Base-by-base conservation (phyloP, 2,888 invertebrate genomes). In the Spicauda simplicius region DNA sequence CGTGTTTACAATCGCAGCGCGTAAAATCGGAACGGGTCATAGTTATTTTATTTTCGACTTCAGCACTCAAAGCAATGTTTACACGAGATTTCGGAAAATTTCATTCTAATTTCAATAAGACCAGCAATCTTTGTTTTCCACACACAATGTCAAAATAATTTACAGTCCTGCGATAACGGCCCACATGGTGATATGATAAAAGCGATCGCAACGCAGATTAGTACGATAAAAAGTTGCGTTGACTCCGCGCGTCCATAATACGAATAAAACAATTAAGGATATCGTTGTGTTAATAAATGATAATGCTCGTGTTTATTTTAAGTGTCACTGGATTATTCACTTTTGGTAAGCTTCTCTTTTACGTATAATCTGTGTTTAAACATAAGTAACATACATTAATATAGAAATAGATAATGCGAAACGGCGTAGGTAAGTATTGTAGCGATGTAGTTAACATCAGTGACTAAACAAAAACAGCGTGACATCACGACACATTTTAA, bases 161-260 rank as follows among this genome's bases (percentile, higher is more conserved):
- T 89, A 90, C 78, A 78, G 78, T 74, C 79, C 76, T 74, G 71
- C 79, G 91, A 90, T 90, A 91, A 87, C 79, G 74, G 73, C 71
- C 74, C 61, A 61, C 61, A 45, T 73, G 74, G 73, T 85, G 89
- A 89, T 88, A 88, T 76, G 74, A 79, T 80, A 25, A 25, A 25
- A 5, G 25, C 25, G 25, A 25, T 25, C 78, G 78, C 73, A 72
- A 70, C 72, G 69, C 68, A 85, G 87, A 88, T 88, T 90, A 90
- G 86, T 87, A 71, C 72, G 85, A 87, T 87, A 87, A 83, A 67
- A 80, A 80, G 78, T 74, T 73, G 78, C 77, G 78, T 73, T 75
- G 78, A 73, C 74, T 74, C 77, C 74, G 76, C 77, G 79, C 74
- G 76, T 74, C 74, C 73, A 74, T 72, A 69, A 19, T 37, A 20